Percentiles rank a stretch among this genome's conserved stretches.
phyloP scores from a whole-genome alignment of 2,888 invertebrate genomes.

The Agrenia bidenticulata region DNA sequence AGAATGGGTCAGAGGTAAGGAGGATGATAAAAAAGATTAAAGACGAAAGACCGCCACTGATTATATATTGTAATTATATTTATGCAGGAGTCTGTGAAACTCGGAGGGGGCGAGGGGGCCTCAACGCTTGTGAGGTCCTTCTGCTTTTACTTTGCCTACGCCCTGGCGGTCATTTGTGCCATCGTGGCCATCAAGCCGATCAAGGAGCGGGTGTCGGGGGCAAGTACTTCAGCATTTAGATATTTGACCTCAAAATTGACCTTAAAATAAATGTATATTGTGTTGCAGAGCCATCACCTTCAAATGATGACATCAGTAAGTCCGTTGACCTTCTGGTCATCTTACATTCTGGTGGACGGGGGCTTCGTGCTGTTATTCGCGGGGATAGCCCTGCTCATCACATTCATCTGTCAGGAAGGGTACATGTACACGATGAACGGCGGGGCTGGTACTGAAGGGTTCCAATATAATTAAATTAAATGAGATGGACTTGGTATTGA shows the following conservation, averaged over 20 bases:
- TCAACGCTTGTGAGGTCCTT: conserved; percentile 21
- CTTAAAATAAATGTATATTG: background rate
- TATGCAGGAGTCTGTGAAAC: conserved; percentile 24
- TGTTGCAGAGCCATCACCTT: conserved; percentile 27
- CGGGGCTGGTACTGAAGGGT: conserved; percentile 26
- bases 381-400: conserved; percentile 7
- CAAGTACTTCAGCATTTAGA: too few relatives aligned
- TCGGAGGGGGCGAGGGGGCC: conserved; percentile 10
- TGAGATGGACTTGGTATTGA: too few relatives aligned
- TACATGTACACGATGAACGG: conserved; percentile 23
- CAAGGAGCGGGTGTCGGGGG: conserved; percentile 27
- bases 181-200: conserved; percentile 26
- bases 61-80: background rate
- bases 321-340: conserved; percentile 24
- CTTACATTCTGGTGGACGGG: conserved; percentile 25
- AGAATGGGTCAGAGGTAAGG: conserved; percentile 19
- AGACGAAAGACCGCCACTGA: background rate
- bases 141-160: conserved; percentile 30
- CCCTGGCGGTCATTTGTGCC: conserved; percentile 28
- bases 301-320: conserved; percentile 32
- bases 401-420: conserved; percentile 23
- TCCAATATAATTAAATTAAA: too few relatives aligned
- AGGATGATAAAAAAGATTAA: too few relatives aligned
- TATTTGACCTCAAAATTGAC: too few relatives aligned
- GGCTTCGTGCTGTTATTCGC: conserved; percentile 15